Base-by-base conservation (phyloP, 2,888 invertebrate species). In the Labia minor region DNA sequence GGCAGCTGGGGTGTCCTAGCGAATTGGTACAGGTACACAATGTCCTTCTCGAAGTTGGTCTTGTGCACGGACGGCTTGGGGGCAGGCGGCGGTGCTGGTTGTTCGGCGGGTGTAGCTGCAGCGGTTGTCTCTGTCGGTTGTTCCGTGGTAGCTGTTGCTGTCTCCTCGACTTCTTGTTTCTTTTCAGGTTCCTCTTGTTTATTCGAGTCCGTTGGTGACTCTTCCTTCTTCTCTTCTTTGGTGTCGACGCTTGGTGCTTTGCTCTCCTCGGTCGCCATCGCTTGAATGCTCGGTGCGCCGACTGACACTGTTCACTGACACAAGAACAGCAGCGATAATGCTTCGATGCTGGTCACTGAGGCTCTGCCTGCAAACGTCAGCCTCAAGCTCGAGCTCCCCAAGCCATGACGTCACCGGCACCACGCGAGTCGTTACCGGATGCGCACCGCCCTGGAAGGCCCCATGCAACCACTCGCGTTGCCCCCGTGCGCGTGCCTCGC, bases 11-110 rank as follows among this genome's bases (percentile, higher is more conserved):
- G 91, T 72, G 92, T 92, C 76, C 95, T 86, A 72, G 92, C 87
- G 79, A 95, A 93, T 80, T 95, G 95, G 80, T 94, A 94, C 77
- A 96, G 81, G 81, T 96, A 96, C 71, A 95, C 91, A 74, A 91
- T 83, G 79, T 95, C 95, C 81, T 93, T 91, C 76, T 95, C 92
- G 77, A 86, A 95, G 79, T 91, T 91, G 71, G 83, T 79, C 80
- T 94, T 94, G 79, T 92, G 92, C 72, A 92, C 93, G 74, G 86
- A 83, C 70, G 86, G 86, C 71, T 79, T 78, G 78, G 92, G 92
- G 67, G 89, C 86, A 62, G 84, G 82, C 71, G 86, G 82, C 72
- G 86, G 82, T 74, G 85, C 84, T 70, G 82, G 76, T 67, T 78
- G 78, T 68, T 78, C 77, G 66, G 78, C 77, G 73, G 82, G 82